A percentile compares a stretch with the other conserved stretches of the same genome.
Conservation (phyloP, 2,888 invertebrate genomes). For the Orchesella flavescens region DNA sequence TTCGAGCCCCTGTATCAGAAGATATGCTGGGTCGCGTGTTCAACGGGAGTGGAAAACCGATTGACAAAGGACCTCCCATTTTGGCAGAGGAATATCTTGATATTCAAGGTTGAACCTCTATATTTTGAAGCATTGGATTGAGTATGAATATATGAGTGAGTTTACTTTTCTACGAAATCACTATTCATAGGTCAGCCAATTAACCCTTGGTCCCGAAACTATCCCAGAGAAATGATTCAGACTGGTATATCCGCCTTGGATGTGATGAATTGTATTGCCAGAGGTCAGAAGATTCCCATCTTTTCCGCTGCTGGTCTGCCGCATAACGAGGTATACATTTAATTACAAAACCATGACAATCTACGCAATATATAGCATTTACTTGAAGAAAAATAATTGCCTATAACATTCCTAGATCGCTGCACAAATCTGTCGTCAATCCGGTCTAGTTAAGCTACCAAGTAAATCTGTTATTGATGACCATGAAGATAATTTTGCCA, state of each 20-base stretch:
- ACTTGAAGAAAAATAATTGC: too few species aligned
- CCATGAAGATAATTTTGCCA: slow-evolving; percentile 99
- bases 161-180: too few species aligned
- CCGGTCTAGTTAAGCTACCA: slow-evolving; percentile 93
- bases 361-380: too few species aligned
- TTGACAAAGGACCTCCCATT: slow-evolving; percentile 98
- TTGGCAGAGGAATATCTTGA: slow-evolving; percentile 98
- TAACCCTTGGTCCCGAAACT: too few species aligned
- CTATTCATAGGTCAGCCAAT: slow-evolving; percentile 81
- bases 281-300: slow-evolving; percentile 99
- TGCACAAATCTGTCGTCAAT: slow-evolving; percentile 99
- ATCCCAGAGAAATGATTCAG: too few species aligned
- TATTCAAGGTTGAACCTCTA: slow-evolving; percentile 94
- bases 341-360: too few species aligned
- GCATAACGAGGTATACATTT: slow-evolving; percentile 87
- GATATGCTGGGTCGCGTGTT: too few species aligned
- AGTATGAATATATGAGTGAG: too few species aligned
- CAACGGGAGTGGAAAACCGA: too few species aligned
- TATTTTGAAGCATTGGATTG: background rate
- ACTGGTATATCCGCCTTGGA: slow-evolving; percentile 99
- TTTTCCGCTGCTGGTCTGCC: slow-evolving; percentile 99
- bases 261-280: slow-evolving; percentile 99
- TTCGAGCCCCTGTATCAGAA: too few species aligned
- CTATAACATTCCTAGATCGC: slow-evolving; percentile 91
- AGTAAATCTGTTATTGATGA: slow-evolving; percentile 95